Base-by-base conservation (phyloP, 1,140 invertebrate species). In the Aphelenchoides besseyi region DNA sequence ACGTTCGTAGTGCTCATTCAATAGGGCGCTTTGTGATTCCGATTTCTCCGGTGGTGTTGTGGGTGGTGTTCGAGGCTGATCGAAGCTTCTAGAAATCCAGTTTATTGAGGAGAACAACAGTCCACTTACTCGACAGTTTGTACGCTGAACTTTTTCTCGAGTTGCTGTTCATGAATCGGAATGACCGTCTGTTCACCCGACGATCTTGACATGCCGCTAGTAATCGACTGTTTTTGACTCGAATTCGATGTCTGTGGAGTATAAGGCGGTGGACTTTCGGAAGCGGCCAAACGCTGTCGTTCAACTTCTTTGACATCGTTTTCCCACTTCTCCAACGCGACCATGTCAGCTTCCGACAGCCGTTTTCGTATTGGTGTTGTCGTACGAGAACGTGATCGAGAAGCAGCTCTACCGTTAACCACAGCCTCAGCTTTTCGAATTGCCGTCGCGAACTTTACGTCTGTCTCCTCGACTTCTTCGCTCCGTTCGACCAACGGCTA, bases 291-390 rank as follows among this genome's bases (percentile, higher is more conserved):
- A 29, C 55, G 55, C 5, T 23, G 55, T 33, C 18, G 55, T 33
- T 59, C 55, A 12, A 59, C 23, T 33, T 28, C 55, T 33, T 59
- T 59, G 5, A 59, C 5, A 5, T 59, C 55, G 5, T 59, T 33
- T 0, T 66, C 32, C 63, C 63, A 66, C 30, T 66, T 12, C 16
- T 66, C 26, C n/a, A 66, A 37, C n/a, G 63, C 35, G n/a, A 36
- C 9, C n/a, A 66, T 18, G 23, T 66, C 63, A 23, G 30, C 32
- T 66, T 66, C 36, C 12, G 36, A 41, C 32, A 66, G 16, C 5
- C 55, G 55, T 59, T 59, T 59, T 12, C 41, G 41, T 23, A 48
- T 48, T 23, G 41, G 41, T 23, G 41, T 48, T 12, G 41, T 48
- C 12, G 41, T 48, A 23, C 41, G 41, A 23, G 41, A 48, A 48